These are phyloP conservation scores for Oligia strigilis DNA, from an alignment of 2,888 invertebrate species.

Conservation along the genomic window DNA sequence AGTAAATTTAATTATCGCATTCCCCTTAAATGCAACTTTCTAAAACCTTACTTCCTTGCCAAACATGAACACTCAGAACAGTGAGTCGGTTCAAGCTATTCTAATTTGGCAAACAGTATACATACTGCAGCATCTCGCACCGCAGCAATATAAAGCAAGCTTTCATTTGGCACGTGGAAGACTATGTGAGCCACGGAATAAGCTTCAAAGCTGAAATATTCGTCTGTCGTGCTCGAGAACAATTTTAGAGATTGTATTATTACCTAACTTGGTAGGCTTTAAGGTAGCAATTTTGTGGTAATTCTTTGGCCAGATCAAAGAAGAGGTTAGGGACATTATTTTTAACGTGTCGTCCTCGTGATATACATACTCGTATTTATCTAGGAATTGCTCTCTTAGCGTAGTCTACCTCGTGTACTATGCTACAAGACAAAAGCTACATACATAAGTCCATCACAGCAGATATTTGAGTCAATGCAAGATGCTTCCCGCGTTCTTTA, in stretches of 20 bases:
- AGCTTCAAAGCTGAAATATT: slow-evolving; percentile 31
- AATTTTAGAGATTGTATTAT: background rate
- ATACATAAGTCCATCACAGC: background rate
- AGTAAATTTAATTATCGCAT: too few species aligned
- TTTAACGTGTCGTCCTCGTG: background rate
- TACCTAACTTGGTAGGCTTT: background rate
- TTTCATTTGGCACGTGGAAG: slow-evolving; percentile 43
- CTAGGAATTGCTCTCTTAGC: background rate
- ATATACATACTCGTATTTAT: too few species aligned
- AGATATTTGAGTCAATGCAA: too few species aligned
- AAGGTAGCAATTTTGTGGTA: background rate
- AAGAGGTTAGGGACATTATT: background rate
- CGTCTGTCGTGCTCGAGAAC: background rate
- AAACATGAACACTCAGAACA: slow-evolving; percentile 18
- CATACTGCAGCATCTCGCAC: slow-evolving; percentile 1
- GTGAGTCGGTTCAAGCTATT: background rate
- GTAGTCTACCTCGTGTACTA: background rate
- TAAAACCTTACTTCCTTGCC: background rate
- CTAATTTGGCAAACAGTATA: slow-evolving; percentile 35
- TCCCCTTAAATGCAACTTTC: background rate
- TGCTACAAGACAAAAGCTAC: background rate
- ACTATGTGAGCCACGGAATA: background rate
- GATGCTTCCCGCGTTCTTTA: too few species aligned
- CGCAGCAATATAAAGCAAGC: slow-evolving; percentile 10
- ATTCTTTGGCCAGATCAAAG: slow-evolving; percentile 1